Conservation (phyloP, 2,888 invertebrate species). For the Halictus ligatus region DNA sequence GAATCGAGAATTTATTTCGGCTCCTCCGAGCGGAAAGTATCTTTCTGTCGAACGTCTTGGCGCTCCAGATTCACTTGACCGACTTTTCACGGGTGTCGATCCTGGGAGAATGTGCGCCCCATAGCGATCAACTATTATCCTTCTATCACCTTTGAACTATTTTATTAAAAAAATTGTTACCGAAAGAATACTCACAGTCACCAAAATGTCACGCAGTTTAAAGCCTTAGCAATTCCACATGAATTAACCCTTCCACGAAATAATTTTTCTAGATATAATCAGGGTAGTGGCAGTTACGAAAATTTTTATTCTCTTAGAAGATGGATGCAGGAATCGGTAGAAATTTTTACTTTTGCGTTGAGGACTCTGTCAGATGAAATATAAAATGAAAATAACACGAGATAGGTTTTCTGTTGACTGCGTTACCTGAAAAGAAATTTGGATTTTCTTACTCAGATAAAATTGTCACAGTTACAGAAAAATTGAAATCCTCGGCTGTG, state of each 20-base stretch:
- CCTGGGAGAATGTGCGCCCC: slow-evolving; percentile 29
- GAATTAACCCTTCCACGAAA: neutral
- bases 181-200: neutral
- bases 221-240: neutral
- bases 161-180: neutral
- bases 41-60: slow-evolving; percentile 64
- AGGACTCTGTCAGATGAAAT: neutral
- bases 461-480: neutral
- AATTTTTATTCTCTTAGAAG: neutral
- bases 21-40: slow-evolving; percentile 73
- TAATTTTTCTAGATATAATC: neutral
- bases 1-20: slow-evolving; percentile 72
- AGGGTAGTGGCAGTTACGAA: too few species aligned
- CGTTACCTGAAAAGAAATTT: too few species aligned
- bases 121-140: neutral
- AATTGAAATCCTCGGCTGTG: neutral
- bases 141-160: neutral
- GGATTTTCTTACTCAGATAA: too few species aligned
- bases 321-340: neutral
- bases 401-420: too few species aligned
- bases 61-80: slow-evolving; percentile 77
- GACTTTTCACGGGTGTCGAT: slow-evolving; percentile 74
- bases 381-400: neutral
- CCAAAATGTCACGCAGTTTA: neutral
- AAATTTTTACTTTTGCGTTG: neutral